These are phyloP conservation scores for Limnephilus lunatus DNA, from an alignment of 2,888 invertebrate species.

Conservation along the genomic window DNA sequence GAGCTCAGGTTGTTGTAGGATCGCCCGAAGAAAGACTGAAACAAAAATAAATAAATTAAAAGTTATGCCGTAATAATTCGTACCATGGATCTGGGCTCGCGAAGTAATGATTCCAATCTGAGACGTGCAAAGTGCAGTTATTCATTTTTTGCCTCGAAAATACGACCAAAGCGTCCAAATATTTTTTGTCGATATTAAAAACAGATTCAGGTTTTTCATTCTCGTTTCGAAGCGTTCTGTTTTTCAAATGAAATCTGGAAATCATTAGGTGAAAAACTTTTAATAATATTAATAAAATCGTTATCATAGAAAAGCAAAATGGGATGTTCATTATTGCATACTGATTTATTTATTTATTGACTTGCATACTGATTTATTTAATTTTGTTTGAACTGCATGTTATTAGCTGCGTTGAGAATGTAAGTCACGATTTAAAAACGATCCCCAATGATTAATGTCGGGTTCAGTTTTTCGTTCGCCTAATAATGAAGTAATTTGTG, in stretches of 20 bases:
- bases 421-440: constrained; percentile 27
- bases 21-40: constrained; percentile 94
- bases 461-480: constrained; percentile 42
- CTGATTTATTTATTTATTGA: neutral
- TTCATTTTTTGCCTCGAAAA: neutral
- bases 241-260: neutral
- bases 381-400: neutral
- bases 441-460: constrained; percentile 44
- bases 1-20: constrained; percentile 94
- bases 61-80: neutral
- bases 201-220: neutral
- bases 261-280: neutral
- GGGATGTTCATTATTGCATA: neutral
- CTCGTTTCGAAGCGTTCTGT: neutral
- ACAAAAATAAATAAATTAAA: constrained; percentile 70
- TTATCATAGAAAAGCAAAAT: neutral
- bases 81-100: neutral
- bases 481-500: constrained; percentile 59
- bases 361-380: neutral
- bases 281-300: neutral
- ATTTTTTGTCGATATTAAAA: neutral
- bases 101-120: neutral
- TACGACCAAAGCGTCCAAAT: neutral
- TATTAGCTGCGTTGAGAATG: neutral
- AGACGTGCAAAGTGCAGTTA: neutral